A percentile compares a stretch with the other conserved stretches of the same genome.
phyloP scores from a whole-genome alignment of 2,797 vertebrate species.

The Somateria mollissima region DNA sequence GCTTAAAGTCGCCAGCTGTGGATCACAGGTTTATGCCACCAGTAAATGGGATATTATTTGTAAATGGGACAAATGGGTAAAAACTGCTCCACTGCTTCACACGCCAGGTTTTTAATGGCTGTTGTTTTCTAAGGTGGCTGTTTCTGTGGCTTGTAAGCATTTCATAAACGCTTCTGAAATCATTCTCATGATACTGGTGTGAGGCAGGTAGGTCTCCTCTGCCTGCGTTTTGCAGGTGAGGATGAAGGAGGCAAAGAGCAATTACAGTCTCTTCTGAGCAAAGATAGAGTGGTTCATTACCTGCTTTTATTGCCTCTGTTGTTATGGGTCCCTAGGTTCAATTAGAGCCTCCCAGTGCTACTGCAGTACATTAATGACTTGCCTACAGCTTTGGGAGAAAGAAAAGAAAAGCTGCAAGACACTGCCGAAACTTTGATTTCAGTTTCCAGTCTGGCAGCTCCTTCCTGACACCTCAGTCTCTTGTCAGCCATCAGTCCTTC shows the following conservation, averaged over 20 bases:
- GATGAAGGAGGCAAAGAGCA: conserved; percentile 50
- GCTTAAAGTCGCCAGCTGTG: rapidly evolving
- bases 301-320: conserved; percentile 57
- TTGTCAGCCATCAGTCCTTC: neutral
- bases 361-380: conserved; percentile 44
- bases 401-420: neutral
- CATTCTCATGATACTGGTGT: neutral
- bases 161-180: neutral
- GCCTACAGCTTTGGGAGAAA: neutral
- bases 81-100: neutral
- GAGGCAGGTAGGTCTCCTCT: conserved; percentile 15
- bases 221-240: conserved; percentile 38
- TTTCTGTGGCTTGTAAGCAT: conserved; percentile 22
- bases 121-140: conserved; percentile 12
- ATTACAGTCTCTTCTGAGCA: conserved; percentile 57
- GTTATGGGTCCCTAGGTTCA: conserved; percentile 59
- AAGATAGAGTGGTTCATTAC: conserved; percentile 64
- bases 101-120: conserved; percentile 3
- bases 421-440: neutral
- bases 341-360: conserved; percentile 45
- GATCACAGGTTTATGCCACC: neutral
- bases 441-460: neutral
- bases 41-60: neutral
- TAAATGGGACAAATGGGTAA: conserved; percentile 1
- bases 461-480: neutral